Evolutionary conservation across 2,797 vertebrate genomes (phyloP).

Genomic region (Oryzias dopingdopingensis): DNA sequence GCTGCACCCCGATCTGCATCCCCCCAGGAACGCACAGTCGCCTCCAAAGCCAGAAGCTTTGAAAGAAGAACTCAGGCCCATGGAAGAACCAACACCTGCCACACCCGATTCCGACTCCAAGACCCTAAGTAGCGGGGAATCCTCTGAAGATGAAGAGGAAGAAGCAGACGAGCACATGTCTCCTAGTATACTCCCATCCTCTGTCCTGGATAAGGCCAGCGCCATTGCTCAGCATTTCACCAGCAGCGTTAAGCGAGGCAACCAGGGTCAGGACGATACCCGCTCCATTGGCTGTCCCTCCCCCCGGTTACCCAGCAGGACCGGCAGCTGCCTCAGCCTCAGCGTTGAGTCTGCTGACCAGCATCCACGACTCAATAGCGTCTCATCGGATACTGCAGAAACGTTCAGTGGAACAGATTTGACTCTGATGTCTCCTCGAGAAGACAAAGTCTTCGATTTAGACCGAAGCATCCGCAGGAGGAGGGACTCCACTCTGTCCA

Average conservation of each 20-base stretch:
- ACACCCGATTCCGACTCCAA: conserved; percentile 56
- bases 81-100: conserved; percentile 14
- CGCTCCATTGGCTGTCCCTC: conserved; percentile 61
- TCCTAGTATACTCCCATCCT: conserved; percentile 85
- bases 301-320: conserved; percentile 70
- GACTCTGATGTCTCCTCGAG: conserved; percentile 37
- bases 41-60: conserved; percentile 9
- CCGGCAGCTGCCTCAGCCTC: conserved; percentile 78
- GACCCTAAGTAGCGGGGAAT: conserved; percentile 82
- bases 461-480: conserved; percentile 51
- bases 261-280: conserved; percentile 70
- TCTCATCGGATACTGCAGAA: conserved; percentile 44
- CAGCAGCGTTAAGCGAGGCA: conserved; percentile 75
- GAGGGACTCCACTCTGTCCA: conserved; percentile 82
- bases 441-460: conserved; percentile 55
- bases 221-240: conserved; percentile 85
- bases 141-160: conserved; percentile 76
- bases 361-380: conserved; percentile 22
- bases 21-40: not conserved
- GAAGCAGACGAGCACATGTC: conserved; percentile 30
- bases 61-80: not conserved
- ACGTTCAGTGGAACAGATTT: conserved; percentile 30
- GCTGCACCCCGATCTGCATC: not conserved
- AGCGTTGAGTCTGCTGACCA: conserved; percentile 61
- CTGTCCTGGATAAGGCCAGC: conserved; percentile 87